phyloP scores from a whole-genome alignment of 1,140 invertebrate genomes.

The Pinna nobilis region DNA sequence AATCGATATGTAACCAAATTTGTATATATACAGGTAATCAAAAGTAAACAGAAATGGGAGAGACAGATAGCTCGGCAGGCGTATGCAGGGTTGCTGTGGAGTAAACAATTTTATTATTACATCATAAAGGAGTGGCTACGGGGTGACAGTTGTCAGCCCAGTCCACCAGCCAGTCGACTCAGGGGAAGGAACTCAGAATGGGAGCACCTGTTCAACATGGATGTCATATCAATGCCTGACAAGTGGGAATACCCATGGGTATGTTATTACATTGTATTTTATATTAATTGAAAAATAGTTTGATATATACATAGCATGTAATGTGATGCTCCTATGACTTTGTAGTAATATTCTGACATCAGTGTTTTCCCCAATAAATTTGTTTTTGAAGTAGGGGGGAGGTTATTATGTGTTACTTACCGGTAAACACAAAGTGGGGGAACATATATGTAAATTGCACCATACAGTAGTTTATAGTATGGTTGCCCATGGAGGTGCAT shows the following conservation, averaged over 20 bases:
- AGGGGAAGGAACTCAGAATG: constrained; percentile 71
- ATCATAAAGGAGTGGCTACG: constrained; percentile 70
- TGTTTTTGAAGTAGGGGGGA: no score
- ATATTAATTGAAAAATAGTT: no score
- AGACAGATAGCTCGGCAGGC: constrained; percentile 70
- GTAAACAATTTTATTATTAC: constrained; percentile 76
- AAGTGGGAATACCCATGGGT: constrained; percentile 77
- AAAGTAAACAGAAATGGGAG: constrained; percentile 50
- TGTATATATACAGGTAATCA: constrained; percentile 54
- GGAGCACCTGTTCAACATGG: constrained; percentile 72
- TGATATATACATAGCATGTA: no score
- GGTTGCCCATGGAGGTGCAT: no score
- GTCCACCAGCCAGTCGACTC: constrained; percentile 53
- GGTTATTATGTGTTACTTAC: no score
- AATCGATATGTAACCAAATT: background rate
- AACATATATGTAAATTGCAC: no score
- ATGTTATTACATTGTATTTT: constrained; percentile 21
- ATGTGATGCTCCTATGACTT: no score
- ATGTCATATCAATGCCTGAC: constrained; percentile 75
- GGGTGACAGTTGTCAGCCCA: constrained; percentile 64
- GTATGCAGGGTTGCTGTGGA: constrained; percentile 74
- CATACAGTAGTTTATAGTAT: no score
- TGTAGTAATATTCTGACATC: no score
- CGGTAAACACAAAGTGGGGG: no score
- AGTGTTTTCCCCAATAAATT: no score